A percentile compares a stretch with the other conserved stretches of the same genome.
phyloP scores from a whole-genome alignment of 2,113 vertebrate genomes.

The Larimichthys polyactis region DNA sequence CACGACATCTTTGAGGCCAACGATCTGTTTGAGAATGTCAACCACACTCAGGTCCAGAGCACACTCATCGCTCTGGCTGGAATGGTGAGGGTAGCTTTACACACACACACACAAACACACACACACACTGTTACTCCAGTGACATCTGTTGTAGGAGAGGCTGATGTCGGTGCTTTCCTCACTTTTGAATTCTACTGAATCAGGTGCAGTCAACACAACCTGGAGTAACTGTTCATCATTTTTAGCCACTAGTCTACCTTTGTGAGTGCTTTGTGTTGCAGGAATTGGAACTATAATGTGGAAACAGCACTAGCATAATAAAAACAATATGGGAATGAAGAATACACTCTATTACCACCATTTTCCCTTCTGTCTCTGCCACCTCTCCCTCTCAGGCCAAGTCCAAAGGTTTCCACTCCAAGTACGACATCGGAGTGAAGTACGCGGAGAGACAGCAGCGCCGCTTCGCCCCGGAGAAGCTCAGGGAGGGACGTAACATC shows the following conservation, averaged over 20 bases:
- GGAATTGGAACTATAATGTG: neutral
- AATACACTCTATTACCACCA: constrained; percentile 1
- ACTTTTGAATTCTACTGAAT: neutral
- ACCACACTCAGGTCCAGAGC: constrained; percentile 94
- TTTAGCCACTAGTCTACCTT: neutral
- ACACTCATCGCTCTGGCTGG: constrained; percentile 93
- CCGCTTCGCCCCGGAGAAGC: constrained; percentile 89
- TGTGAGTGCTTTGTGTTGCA: constrained; percentile 5
- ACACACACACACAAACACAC: constrained; percentile 12
- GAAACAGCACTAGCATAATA: constrained; percentile 8
- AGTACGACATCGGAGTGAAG: constrained; percentile 90
- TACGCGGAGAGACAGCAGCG: constrained; percentile 93
- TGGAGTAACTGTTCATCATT: neutral
- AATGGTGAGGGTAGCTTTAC: constrained; percentile 85
- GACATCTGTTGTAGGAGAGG: neutral
- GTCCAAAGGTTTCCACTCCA: constrained; percentile 91
- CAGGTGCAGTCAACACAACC: neutral
- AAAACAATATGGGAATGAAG: constrained; percentile 28
- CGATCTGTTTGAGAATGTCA: constrained; percentile 94
- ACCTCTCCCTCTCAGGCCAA: constrained; percentile 85
- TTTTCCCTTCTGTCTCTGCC: constrained; percentile 17
- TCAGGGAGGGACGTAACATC: constrained; percentile 91
- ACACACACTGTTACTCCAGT: neutral
- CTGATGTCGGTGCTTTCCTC: neutral
- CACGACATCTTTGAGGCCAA: constrained; percentile 96